phyloP scores from a whole-genome alignment of 2,113 vertebrate species.

The Xenopus laevis region DNA sequence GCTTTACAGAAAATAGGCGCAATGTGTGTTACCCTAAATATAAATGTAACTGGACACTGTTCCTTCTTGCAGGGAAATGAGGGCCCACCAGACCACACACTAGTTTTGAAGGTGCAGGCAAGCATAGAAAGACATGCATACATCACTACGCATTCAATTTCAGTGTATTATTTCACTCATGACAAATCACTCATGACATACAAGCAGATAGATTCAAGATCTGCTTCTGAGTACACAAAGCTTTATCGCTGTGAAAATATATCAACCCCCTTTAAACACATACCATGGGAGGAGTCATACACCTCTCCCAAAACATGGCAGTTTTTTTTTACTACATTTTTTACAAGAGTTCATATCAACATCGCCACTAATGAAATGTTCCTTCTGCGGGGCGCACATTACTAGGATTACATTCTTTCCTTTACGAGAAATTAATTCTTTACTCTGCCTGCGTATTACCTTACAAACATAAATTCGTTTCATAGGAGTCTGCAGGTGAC shows the following conservation, averaged over 20 bases:
- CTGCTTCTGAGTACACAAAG: conserved; percentile 42
- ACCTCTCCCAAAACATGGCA: conserved; percentile 30
- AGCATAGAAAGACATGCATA: conserved; percentile 45
- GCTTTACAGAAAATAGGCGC: conserved; percentile 16
- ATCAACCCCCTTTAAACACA: conserved; percentile 24
- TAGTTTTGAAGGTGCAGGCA: conserved; percentile 43
- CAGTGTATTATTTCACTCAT: conserved; percentile 39
- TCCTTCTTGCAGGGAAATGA: conserved; percentile 22
- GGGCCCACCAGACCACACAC: conserved; percentile 35
- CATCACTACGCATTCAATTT: conserved; percentile 37
- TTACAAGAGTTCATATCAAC: conserved; percentile 25
- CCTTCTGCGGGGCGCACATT: conserved; percentile 35
- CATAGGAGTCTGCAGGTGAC: conserved; percentile 52
- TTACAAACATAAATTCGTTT: conserved; percentile 27
- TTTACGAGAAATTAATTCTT: conserved; percentile 1
- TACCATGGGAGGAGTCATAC: conserved; percentile 21
- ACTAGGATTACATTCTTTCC: neutral
- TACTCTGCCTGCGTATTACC: too few species aligned
- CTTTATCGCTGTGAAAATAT: conserved; percentile 41
- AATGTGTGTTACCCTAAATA: conserved; percentile 4
- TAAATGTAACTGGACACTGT: conserved; percentile 24
- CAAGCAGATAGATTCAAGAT: conserved; percentile 25
- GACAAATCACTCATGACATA: conserved; percentile 37
- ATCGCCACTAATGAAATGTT: conserved; percentile 38
- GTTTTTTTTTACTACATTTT: conserved; percentile 18